Conservation (phyloP, 2,888 invertebrate species). For the Drosophila silvestris region DNA sequence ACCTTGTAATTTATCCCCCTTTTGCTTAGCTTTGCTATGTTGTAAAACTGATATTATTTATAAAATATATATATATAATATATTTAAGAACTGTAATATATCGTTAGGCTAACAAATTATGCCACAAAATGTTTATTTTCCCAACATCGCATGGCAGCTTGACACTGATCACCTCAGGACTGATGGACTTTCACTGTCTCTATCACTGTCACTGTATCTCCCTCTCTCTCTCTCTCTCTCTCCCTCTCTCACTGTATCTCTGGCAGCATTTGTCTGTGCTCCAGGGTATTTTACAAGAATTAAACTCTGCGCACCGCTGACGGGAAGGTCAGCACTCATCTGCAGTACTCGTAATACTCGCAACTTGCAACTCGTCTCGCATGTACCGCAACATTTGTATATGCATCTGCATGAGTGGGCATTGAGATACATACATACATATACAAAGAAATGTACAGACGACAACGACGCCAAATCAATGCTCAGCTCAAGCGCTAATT, state of each 20-base stretch:
- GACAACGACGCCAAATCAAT: conserved; percentile 39
- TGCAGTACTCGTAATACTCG: background rate
- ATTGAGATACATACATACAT: background rate
- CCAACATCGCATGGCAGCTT: background rate
- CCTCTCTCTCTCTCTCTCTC: background rate
- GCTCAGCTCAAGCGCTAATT: conserved; percentile 58
- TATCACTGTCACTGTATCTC: background rate
- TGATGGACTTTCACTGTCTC: background rate
- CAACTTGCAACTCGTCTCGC: conserved; percentile 10
- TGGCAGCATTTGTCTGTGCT: background rate
- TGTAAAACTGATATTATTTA: background rate
- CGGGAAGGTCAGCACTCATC: conserved; percentile 11
- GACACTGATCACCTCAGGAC: background rate
- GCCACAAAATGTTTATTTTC: background rate
- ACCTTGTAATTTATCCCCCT: background rate
- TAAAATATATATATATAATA: background rate
- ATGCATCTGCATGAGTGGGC: conserved; percentile 21
- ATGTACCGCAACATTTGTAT: conserved; percentile 16
- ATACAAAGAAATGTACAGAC: background rate
- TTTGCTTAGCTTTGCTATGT: background rate
- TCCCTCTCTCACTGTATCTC: background rate
- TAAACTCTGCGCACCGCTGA: conserved; percentile 32
- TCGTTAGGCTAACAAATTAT: background rate
- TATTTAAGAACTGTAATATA: background rate
- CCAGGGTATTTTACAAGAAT: background rate